These are phyloP conservation scores for Ciconia maguari DNA, from an alignment of 2,113 vertebrate species.

Conservation along the genomic window DNA sequence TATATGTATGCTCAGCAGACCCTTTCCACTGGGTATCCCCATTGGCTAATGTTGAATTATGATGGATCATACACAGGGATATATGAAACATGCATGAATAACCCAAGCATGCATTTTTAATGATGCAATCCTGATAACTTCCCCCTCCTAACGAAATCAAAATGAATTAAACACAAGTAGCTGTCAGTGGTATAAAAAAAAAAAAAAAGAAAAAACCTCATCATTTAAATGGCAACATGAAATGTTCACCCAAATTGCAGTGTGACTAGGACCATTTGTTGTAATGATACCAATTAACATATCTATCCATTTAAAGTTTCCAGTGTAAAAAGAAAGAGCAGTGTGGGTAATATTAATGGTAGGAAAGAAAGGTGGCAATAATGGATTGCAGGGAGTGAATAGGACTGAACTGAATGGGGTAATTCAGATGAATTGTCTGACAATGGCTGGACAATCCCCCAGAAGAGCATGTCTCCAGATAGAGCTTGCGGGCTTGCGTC, in stretches of 20 bases:
- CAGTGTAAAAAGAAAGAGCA: constrained; percentile 62
- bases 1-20: constrained; percentile 18
- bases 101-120: constrained; percentile 56
- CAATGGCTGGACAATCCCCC: not conserved
- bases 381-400: not conserved
- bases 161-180: constrained; percentile 59
- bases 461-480: not conserved
- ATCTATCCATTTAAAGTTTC: constrained; percentile 70
- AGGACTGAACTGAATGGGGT: not conserved
- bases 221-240: constrained; percentile 55
- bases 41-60: constrained; percentile 48
- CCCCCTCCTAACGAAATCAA: constrained; percentile 60
- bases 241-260: constrained; percentile 46
- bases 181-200: constrained; percentile 31
- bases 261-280: constrained; percentile 66
- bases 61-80: constrained; percentile 58
- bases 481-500: not conserved
- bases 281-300: constrained; percentile 75
- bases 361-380: not conserved
- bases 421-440: not conserved
- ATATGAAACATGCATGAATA: constrained; percentile 54
- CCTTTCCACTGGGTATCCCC: constrained; percentile 23
- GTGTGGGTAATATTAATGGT: constrained; percentile 13
- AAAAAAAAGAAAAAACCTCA: not conserved
- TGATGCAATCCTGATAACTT: constrained; percentile 28